A percentile compares a stretch with the other conserved stretches of the same genome.
These are phyloP conservation scores for Camponotus floridanus DNA, from an alignment of 1,140 invertebrate species.

Conservation along the genomic window DNA sequence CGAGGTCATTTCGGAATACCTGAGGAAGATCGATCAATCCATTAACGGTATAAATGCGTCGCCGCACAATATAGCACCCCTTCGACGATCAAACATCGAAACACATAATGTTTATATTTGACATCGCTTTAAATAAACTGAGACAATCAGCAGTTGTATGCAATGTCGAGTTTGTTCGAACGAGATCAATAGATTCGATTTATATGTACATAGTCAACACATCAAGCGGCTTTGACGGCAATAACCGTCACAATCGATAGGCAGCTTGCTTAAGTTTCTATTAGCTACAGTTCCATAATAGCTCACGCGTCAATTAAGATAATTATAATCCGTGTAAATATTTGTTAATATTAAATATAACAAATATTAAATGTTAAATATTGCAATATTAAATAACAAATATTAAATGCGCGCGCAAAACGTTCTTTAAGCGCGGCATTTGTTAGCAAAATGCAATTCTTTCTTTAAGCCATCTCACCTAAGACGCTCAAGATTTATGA, in stretches of 20 bases:
- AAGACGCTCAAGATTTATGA: conserved; percentile 15
- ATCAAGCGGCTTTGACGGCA: conserved; percentile 23
- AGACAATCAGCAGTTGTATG: conserved; percentile 3
- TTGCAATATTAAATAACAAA: too few relatives aligned
- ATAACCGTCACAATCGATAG: conserved; percentile 31
- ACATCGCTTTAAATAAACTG: conserved; percentile 11
- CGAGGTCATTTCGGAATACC: conserved; percentile 52
- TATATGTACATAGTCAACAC: conserved; percentile 39
- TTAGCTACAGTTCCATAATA: not conserved
- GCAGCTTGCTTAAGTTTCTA: conserved; percentile 18
- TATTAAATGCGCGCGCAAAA: too few relatives aligned
- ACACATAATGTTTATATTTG: conserved; percentile 30
- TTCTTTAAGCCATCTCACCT: not conserved
- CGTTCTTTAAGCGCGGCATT: too few relatives aligned
- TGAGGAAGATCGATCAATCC: conserved; percentile 56
- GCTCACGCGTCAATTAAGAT: not conserved
- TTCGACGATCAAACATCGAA: not conserved
- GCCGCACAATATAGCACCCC: not conserved
- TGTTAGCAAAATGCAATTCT: not conserved
- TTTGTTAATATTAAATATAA: not conserved
- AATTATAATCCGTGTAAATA: conserved; percentile 15
- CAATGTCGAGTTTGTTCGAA: too few relatives aligned
- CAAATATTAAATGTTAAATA: too few relatives aligned
- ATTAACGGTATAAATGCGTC: conserved; percentile 51
- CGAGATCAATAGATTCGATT: conserved; percentile 36